Percentiles rank a stretch among this genome's conserved stretches.
phyloP scores from a whole-genome alignment of 2,888 invertebrate genomes.

The Eupithecia tripunctaria region DNA sequence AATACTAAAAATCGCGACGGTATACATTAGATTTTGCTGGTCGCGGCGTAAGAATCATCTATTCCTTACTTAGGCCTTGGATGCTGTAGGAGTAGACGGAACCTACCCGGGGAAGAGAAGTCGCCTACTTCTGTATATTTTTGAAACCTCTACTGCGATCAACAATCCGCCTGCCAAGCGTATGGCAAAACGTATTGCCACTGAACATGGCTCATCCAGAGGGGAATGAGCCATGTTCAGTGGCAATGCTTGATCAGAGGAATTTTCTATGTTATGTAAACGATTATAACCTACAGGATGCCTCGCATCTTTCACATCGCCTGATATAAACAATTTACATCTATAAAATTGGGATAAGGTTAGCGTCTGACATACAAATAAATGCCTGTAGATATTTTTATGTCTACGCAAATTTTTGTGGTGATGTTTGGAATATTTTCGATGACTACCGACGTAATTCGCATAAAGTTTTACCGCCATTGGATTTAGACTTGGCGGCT shows the following conservation, averaged over 20 bases:
- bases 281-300: conserved; percentile 43
- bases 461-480: not conserved
- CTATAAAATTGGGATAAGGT: conserved; percentile 61
- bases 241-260: not conserved
- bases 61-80: too few species aligned
- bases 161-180: not conserved
- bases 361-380: conserved; percentile 43
- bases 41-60: not conserved
- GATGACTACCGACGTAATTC: not conserved
- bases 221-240: not conserved
- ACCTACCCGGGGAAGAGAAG: not conserved
- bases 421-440: not conserved
- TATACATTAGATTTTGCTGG: not conserved
- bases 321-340: conserved; percentile 63
- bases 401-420: conserved; percentile 37
- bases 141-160: not conserved
- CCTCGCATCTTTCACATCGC: conserved; percentile 52
- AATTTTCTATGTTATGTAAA: conserved; percentile 41
- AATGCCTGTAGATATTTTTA: conserved; percentile 42
- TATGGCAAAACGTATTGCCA: too few species aligned
- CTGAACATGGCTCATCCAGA: too few species aligned
- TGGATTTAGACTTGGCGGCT: not conserved
- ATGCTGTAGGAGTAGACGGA: not conserved
- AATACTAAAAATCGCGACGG: not conserved
- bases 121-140: not conserved